Evolutionary conservation across 1,140 invertebrate genomes (phyloP).

Genomic region (Scylla paramamosain): DNA sequence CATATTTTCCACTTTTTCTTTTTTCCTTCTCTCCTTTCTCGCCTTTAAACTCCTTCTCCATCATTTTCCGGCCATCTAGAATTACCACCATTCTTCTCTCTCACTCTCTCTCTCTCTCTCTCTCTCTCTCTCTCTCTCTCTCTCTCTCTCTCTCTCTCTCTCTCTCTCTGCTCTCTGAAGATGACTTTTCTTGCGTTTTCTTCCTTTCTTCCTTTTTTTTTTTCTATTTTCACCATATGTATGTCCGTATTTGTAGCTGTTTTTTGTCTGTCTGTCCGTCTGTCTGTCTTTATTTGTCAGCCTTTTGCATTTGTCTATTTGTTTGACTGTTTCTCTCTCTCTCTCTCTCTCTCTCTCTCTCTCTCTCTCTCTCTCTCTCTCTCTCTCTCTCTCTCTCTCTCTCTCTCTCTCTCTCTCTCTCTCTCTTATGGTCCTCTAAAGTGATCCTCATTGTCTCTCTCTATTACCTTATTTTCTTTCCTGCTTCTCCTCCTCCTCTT

Average conservation of each 20-base stretch:
- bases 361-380: background rate
- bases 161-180: conserved; percentile 21
- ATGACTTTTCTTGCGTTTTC: background rate
- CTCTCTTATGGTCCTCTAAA: background rate
- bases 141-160: conserved; percentile 33
- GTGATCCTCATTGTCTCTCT: background rate
- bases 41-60: conserved; percentile 7
- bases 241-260: too few relatives aligned
- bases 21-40: background rate
- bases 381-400: conserved; percentile 15
- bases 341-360: conserved; percentile 3
- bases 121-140: conserved; percentile 36
- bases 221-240: too few relatives aligned
- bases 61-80: background rate
- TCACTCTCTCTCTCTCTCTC: conserved; percentile 45
- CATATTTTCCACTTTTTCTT: background rate
- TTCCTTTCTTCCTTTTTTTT: background rate
- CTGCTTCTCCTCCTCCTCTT: background rate
- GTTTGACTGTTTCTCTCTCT: background rate
- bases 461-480: background rate
- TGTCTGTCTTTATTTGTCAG: too few relatives aligned
- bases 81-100: background rate
- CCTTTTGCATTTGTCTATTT: too few relatives aligned
- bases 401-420: conserved; percentile 8
- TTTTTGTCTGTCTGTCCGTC: too few relatives aligned